These are phyloP conservation scores for Eupithecia dodoneata DNA, from an alignment of 2,888 invertebrate genomes.

Conservation along the genomic window DNA sequence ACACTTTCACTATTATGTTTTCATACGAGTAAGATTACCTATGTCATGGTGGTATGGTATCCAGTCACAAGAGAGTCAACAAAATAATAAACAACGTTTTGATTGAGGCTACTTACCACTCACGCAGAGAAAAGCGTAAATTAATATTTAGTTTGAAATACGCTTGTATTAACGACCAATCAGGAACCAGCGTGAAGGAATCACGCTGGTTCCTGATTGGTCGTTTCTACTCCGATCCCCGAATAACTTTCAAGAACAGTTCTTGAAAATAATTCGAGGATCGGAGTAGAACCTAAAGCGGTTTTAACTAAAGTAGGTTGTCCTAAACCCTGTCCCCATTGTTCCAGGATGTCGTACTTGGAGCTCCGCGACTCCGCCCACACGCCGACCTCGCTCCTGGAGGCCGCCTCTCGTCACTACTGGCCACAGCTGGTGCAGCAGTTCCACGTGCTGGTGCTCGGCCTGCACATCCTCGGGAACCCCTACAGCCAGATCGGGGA, in stretches of 20 bases:
- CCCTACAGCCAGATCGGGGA: constrained; percentile 88
- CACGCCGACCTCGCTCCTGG: constrained; percentile 75
- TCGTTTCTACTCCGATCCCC: no score
- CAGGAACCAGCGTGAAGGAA: no score
- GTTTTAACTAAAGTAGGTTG: no score
- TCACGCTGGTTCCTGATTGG: no score
- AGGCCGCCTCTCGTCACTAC: constrained; percentile 86
- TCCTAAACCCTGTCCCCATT: not conserved
- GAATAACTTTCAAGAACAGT: not conserved
- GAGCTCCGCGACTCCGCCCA: constrained; percentile 85
- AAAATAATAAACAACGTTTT: not conserved
- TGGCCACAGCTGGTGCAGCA: constrained; percentile 90
- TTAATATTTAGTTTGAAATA: no score
- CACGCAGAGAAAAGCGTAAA: no score
- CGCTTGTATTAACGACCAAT: no score
- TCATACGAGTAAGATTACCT: not conserved
- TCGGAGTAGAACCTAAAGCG: no score
- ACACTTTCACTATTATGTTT: constrained; percentile 33
- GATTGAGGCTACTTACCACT: no score
- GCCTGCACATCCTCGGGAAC: constrained; percentile 91
- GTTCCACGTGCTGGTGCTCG: constrained; percentile 90
- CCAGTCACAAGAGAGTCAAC: not conserved
- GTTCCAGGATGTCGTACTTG: constrained; percentile 86
- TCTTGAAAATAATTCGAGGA: no score
- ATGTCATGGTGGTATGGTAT: not conserved